phyloP scores from a whole-genome alignment of 2,113 vertebrate genomes.

The Stercorarius parasiticus region DNA sequence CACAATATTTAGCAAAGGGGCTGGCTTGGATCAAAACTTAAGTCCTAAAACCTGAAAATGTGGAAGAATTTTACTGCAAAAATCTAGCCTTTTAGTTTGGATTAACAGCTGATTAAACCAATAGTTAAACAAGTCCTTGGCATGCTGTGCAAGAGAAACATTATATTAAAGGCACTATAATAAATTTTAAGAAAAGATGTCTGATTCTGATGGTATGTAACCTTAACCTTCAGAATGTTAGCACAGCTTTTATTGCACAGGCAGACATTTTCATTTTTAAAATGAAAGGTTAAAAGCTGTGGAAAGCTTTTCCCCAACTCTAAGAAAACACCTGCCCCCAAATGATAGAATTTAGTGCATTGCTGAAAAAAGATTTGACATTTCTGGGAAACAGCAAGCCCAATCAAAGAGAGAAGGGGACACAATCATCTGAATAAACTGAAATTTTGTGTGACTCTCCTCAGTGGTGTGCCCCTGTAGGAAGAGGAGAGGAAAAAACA shows the following conservation, averaged over 20 bases:
- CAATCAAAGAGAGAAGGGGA: background rate
- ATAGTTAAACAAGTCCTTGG: background rate
- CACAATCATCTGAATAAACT: background rate
- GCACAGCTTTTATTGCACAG: background rate
- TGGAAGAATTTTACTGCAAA: background rate
- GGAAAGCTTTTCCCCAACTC: background rate
- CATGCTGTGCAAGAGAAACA: background rate
- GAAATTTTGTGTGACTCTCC: background rate
- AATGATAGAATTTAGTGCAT: background rate
- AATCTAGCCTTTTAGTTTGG: background rate
- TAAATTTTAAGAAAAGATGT: background rate
- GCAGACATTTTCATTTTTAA: conserved; percentile 5
- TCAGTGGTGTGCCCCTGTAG: background rate
- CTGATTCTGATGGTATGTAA: background rate
- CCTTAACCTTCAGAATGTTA: conserved; percentile 26
- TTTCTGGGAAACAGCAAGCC: conserved; percentile 8
- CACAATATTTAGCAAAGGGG: background rate
- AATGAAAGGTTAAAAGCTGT: conserved; percentile 30
- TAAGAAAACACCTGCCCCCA: background rate
- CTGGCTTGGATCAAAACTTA: background rate
- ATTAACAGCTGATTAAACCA: background rate
- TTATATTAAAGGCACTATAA: background rate
- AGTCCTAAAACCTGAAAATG: background rate
- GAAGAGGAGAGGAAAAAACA: background rate
- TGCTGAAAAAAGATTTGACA: background rate